These are phyloP conservation scores for Ifrita kowaldi DNA, from an alignment of 2,113 vertebrate genomes.

Conservation along the genomic window DNA sequence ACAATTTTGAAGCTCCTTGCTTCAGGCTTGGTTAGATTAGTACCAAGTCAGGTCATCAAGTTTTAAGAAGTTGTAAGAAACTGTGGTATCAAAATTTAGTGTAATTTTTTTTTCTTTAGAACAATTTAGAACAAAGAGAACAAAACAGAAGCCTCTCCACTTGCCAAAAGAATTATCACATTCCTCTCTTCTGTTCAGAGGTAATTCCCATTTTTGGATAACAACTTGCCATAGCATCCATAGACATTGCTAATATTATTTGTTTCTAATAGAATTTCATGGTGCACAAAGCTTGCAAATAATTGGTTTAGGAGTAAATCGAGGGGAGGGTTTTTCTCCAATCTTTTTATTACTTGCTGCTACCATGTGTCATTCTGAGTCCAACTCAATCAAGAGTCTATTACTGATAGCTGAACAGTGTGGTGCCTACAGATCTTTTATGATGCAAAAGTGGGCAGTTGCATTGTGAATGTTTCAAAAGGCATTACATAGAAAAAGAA, in stretches of 20 bases:
- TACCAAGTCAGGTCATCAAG: neutral
- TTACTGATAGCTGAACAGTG: constrained; percentile 53
- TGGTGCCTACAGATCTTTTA: constrained; percentile 48
- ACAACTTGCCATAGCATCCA: neutral
- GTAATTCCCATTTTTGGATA: neutral
- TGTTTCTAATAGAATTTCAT: constrained; percentile 22
- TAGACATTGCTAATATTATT: constrained; percentile 13
- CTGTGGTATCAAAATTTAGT: neutral
- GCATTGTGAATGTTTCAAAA: constrained; percentile 46
- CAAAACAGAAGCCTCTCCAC: neutral
- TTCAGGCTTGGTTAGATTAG: neutral
- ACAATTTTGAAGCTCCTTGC: neutral
- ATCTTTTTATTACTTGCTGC: constrained; percentile 40
- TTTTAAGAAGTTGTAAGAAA: neutral
- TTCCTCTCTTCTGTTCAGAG: constrained; percentile 3
- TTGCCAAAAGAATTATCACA: neutral
- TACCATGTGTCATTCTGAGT: neutral
- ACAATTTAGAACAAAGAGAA: neutral
- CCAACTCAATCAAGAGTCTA: constrained; percentile 41
- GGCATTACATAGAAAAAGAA: neutral
- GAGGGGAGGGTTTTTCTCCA: constrained; percentile 14
- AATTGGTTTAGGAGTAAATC: constrained; percentile 41
- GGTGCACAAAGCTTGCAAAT: constrained; percentile 7
- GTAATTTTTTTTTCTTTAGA: neutral
- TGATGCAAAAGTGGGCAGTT: constrained; percentile 42